Evolutionary conservation across 2,113 vertebrate species (phyloP), one percentile per base, ranked within the genome.

Genomic region (Bostrychus sinensis): DNA sequence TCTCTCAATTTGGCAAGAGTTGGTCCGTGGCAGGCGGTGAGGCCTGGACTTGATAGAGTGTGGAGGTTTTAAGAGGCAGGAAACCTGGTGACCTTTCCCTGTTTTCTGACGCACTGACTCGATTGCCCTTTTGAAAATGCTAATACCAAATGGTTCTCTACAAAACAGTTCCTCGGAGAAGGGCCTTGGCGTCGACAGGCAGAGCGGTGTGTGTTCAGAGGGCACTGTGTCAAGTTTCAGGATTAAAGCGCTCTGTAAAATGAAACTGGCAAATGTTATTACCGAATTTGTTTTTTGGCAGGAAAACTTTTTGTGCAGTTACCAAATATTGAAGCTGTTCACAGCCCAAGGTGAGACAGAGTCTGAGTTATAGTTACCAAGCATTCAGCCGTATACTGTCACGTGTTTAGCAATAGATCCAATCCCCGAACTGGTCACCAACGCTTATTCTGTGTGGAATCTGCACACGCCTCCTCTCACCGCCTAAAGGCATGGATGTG

Each of bases 71-170:
- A 85, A 82, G 70, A 84, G 81, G 80, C 78, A 74, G 84, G 82
- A 87, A 91, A 91, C 90, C 90, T 66, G 83, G 76, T 91, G 88
- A 92, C 91, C 90, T 91, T 90, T 91, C 83, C 66, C 80, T 81
- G 82, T 78, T 88, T 88, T 85, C 73, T 88, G 79, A 90, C 72
- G 72, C 56, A 54, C 82, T 81, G 86, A 86, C 89, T 87, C 81
- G 67, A 64, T 86, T 91, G 90, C 82, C 89, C 87, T 89, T 91
- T 92, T 78, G 86, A 81, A 91, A 91, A 91, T 91, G 89, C 82
- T 91, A 91, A 90, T 91, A 84, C 81, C 42, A 51, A 80, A 83
- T 45, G 73, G 69, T 80, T 77, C 25, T 56, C 62, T 66, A 76
- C 82, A 80, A 89, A 89, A 86, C 78, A 61, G 82, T 81, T 84